These are phyloP conservation scores for Aplysina aerophoba DNA, from an alignment of 37 sponge, comb jelly and placozoan species.

Conservation along the genomic window DNA sequence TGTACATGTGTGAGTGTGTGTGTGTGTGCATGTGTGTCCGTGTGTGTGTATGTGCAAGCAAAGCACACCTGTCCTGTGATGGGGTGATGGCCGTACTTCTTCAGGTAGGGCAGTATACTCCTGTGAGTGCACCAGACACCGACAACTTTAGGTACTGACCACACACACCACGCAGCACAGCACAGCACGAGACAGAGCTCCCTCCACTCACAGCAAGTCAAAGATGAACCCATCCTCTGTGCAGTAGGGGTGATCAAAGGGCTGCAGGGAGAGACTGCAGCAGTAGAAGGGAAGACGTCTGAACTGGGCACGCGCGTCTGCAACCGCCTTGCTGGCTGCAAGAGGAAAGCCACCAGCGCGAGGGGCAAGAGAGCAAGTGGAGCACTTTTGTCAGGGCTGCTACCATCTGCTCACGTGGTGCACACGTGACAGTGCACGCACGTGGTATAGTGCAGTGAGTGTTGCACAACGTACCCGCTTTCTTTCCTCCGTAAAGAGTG, in stretches of 20 bases:
- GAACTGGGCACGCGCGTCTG: constrained; percentile 52
- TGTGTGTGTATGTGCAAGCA: neutral
- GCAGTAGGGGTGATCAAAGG: constrained; percentile 90
- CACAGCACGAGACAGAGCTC: neutral
- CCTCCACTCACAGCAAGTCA: constrained; percentile 73
- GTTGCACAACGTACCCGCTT: constrained; percentile 57
- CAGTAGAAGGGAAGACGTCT: constrained; percentile 90
- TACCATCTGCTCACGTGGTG: no score
- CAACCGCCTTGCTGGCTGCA: neutral
- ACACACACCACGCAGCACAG: neutral
- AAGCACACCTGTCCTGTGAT: constrained; percentile 83
- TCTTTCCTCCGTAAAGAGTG: constrained; percentile 94
- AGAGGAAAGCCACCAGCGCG: neutral
- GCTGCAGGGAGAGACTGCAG: constrained; percentile 96
- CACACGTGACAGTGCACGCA: no score
- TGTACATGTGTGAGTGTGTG: constrained; percentile 4
- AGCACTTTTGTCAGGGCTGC: no score
- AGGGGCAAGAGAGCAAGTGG: no score
- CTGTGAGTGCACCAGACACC: constrained; percentile 21
- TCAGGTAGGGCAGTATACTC: constrained; percentile 87
- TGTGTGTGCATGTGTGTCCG: neutral
- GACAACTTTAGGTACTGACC: neutral
- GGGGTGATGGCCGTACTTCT: constrained; percentile 84
- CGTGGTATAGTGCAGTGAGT: no score
- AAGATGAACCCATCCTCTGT: constrained; percentile 88